phyloP scores from a whole-genome alignment of 2,888 invertebrate genomes.

The Clostera curtula region DNA sequence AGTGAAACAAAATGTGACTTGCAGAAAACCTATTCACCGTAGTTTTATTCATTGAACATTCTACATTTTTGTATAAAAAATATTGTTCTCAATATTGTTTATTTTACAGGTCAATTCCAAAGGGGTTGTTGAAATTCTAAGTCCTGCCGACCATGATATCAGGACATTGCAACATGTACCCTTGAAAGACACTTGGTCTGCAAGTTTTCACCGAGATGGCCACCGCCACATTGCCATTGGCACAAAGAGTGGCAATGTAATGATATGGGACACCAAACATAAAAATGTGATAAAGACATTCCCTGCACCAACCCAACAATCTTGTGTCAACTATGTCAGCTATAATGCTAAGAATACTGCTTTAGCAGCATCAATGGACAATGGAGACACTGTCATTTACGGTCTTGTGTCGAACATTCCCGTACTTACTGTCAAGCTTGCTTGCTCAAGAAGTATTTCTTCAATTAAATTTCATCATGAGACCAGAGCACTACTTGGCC shows the following conservation, averaged over 20 bases:
- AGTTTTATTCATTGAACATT: neutral
- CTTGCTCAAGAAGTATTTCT: constrained; percentile 58
- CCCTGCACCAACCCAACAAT: constrained; percentile 51
- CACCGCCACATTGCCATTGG: constrained; percentile 64
- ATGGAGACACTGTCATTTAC: constrained; percentile 67
- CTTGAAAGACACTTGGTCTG: constrained; percentile 62
- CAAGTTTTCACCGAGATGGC: constrained; percentile 62
- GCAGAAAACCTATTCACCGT: too few species aligned
- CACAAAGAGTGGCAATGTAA: constrained; percentile 58
- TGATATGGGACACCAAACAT: constrained; percentile 68
- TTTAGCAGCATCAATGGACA: constrained; percentile 61
- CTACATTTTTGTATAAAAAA: neutral
- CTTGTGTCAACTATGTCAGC: constrained; percentile 54
- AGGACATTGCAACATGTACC: constrained; percentile 63
- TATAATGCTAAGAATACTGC: constrained; percentile 66
- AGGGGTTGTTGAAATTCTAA: constrained; percentile 60
- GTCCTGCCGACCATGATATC: constrained; percentile 56
- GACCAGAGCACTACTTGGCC: constrained; percentile 52
- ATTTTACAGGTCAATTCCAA: constrained; percentile 63
- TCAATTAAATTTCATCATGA: constrained; percentile 69
- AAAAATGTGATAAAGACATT: constrained; percentile 64
- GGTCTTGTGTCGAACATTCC: constrained; percentile 68
- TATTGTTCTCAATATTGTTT: constrained; percentile 3
- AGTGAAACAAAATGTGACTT: too few species aligned
- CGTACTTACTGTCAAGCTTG: constrained; percentile 53